Evolutionary conservation across 2,113 vertebrate genomes (phyloP).

Genomic region (Oxyruncus cristatus): DNA sequence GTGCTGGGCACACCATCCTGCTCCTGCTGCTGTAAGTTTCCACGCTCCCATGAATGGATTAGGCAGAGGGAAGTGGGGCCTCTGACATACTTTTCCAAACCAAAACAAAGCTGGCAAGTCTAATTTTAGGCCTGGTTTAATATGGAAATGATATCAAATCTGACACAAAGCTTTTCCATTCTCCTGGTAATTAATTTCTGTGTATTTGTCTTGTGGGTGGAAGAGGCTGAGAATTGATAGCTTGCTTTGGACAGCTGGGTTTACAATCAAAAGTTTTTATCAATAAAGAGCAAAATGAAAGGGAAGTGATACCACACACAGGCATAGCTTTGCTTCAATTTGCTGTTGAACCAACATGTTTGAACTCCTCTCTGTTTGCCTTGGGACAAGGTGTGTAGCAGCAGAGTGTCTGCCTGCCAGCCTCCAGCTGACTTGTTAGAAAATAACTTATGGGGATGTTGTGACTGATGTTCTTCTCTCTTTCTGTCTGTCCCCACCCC

Average conservation of each 20-base stretch:
- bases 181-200: background rate
- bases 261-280: background rate
- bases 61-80: background rate
- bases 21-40: conserved; percentile 28
- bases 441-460: background rate
- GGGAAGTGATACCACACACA: rapidly evolving
- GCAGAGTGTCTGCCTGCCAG: background rate
- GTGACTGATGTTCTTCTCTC: background rate
- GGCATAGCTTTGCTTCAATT: background rate
- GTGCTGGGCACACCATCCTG: background rate
- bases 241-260: background rate
- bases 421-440: background rate
- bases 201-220: background rate
- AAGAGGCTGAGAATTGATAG: background rate
- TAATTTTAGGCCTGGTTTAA: conserved; percentile 48
- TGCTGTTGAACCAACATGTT: background rate
- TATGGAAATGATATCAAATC: conserved; percentile 1
- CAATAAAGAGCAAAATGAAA: background rate
- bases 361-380: background rate
- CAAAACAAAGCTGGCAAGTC: conserved; percentile 32
- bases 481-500: background rate
- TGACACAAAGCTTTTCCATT: background rate
- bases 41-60: background rate
- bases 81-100: conserved; percentile 20
- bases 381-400: background rate